Percentiles rank a stretch among this genome's conserved stretches.
Conservation (phyloP, 1,140 invertebrate genomes). For the Holcopasites calliopsidis region DNA sequence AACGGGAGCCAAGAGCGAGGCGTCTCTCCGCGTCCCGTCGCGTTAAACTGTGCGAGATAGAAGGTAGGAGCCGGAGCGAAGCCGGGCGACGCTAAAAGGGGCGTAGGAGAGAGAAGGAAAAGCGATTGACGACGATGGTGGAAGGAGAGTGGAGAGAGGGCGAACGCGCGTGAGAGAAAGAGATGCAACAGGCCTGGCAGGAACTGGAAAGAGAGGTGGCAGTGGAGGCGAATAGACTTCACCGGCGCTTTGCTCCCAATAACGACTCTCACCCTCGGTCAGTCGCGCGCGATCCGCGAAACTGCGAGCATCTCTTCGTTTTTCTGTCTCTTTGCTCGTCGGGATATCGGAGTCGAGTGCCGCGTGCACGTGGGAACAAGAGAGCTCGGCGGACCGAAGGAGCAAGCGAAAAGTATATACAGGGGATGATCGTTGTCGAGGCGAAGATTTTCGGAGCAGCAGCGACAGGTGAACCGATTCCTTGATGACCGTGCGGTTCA, state of each 20-base stretch:
- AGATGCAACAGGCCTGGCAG: not conserved
- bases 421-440: not conserved
- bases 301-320: constrained; percentile 63
- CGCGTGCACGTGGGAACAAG: constrained; percentile 37
- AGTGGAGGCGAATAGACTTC: constrained; percentile 37
- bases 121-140: not conserved
- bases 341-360: constrained; percentile 16
- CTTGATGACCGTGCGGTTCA: not conserved
- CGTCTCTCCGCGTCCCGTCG: no score
- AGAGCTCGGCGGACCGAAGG: constrained; percentile 16
- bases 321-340: constrained; percentile 30
- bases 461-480: not conserved
- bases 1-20: constrained; percentile 60
- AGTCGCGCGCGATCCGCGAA: constrained; percentile 74
- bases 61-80: not conserved
- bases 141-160: not conserved
- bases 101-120: not conserved
- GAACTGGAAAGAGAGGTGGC: constrained; percentile 4
- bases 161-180: not conserved
- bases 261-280: constrained; percentile 67
- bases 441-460: not conserved
- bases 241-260: constrained; percentile 63
- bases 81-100: not conserved
- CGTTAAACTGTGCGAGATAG: not conserved
- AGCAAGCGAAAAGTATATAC: not conserved